Base-by-base conservation (phyloP, 2,113 vertebrate genomes). In the Tragelaphus strepsiceros region DNA sequence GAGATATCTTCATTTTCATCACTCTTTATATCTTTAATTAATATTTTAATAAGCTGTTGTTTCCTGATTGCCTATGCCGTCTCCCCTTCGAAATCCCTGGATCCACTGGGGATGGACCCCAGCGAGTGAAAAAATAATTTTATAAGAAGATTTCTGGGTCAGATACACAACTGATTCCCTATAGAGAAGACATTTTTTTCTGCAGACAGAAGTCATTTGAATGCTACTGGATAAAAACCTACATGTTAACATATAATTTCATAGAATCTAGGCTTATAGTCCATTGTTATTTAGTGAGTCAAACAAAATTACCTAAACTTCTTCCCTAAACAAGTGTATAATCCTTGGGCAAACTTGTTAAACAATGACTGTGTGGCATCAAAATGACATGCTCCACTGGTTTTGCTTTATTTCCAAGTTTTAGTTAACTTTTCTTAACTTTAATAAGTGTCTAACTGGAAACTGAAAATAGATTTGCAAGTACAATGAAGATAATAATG, bases 331-430 rank as follows among this genome's bases (percentile, higher is more conserved):
- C n/a, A 49, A 80, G 80, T 26, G 56, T n/a, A 83, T 0, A 54
- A 13, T 84, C 43, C 56, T 58, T 83, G 67, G 77, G 85, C 71
- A 35, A 61, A 21, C 54, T 24, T 81, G 58, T 78, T 87, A 88
- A 74, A 8, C 26, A n/a, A 32, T 21, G n/a, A 32, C 14, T 35
- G 1, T n/a, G 5, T 3, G 81, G 32, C 21, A 71, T 6, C 26
- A 30, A 88, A 94, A 61, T 32, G 17, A 46, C 6, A 39, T 49
- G 43, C 30, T 92, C n/a, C 26, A 6, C 21, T 91, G 12, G 4
- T 21, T 95, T 82, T 93, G 24, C 7, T n/a, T 88, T 54, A 30
- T 82, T 96, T 96, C 81, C 46, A 84, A 96, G 32, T 96, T 95
- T 56, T 86, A 13, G 51, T 28, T 49, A 86, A 82, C 21, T 62